These are phyloP conservation scores for Miichthys miiuy DNA, from an alignment of 2,797 vertebrate species.

Conservation along the genomic window DNA sequence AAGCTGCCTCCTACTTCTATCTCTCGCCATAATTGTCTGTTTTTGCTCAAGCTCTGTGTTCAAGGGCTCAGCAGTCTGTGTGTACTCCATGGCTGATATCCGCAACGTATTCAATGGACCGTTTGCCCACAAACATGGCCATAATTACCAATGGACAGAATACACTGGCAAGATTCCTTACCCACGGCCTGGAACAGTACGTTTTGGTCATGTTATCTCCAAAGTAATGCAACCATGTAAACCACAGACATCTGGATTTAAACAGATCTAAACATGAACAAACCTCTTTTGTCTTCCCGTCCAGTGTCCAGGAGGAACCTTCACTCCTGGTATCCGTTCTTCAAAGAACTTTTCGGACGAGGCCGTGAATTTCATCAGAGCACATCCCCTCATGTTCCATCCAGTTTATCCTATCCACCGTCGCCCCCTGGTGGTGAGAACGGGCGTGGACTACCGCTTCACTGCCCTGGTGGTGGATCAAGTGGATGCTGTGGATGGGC, in stretches of 20 bases:
- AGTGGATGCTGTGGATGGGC: slow-evolving; percentile 89
- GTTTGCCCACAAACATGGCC: slow-evolving; percentile 91
- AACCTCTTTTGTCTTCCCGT: neutral
- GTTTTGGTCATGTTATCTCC: slow-evolving; percentile 48
- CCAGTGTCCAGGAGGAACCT: slow-evolving; percentile 91
- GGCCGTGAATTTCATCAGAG: slow-evolving; percentile 88
- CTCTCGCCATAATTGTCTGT: slow-evolving; percentile 46
- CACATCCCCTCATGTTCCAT: slow-evolving; percentile 90
- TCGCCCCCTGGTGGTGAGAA: slow-evolving; percentile 89
- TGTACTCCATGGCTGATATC: slow-evolving; percentile 91
- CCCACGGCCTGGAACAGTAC: slow-evolving; percentile 89
- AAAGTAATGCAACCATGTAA: neutral
- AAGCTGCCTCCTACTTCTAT: slow-evolving; percentile 12
- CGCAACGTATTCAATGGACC: slow-evolving; percentile 91
- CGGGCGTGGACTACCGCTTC: slow-evolving; percentile 88
- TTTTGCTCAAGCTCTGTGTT: slow-evolving; percentile 87
- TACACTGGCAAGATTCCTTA: slow-evolving; percentile 91
- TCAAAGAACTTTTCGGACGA: slow-evolving; percentile 90
- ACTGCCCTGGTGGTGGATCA: slow-evolving; percentile 89
- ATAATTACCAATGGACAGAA: slow-evolving; percentile 90
- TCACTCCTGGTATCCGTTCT: slow-evolving; percentile 87
- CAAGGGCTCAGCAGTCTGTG: slow-evolving; percentile 90
- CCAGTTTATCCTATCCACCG: slow-evolving; percentile 88
- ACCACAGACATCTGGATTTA: neutral
- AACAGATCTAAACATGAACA: neutral